Conservation (phyloP, 2,888 invertebrate species). For the Clostera curtula region DNA sequence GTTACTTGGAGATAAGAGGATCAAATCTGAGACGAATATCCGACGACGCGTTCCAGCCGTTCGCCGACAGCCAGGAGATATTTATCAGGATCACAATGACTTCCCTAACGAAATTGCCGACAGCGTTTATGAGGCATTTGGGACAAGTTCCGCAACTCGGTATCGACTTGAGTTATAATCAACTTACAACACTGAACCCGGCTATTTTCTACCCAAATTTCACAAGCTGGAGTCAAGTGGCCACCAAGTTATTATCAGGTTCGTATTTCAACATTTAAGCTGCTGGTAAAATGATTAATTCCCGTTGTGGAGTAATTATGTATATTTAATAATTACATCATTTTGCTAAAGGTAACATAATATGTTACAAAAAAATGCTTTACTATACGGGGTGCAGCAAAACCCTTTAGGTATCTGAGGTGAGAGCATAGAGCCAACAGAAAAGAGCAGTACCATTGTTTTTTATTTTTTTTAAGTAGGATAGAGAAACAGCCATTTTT, state of each 20-base stretch:
- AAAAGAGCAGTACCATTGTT: no score
- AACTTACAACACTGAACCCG: conserved; percentile 84
- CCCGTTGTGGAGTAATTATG: no score
- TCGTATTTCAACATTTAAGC: no score
- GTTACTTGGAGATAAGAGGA: conserved; percentile 88
- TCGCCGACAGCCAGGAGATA: conserved; percentile 84
- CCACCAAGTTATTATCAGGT: conserved; percentile 90
- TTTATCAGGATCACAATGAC: conserved; percentile 85
- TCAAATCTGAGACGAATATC: conserved; percentile 81
- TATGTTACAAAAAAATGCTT: no score
- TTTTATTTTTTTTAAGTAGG: no score
- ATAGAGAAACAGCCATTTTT: no score
- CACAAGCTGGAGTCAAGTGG: conserved; percentile 90
- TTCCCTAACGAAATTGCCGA: conserved; percentile 84
- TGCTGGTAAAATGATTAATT: no score
- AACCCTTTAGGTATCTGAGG: no score
- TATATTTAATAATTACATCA: no score
- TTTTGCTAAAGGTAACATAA: no score
- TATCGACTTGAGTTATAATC: conserved; percentile 88
- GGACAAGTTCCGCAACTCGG: conserved; percentile 86
- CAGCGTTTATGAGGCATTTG: conserved; percentile 85
- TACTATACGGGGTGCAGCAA: no score
- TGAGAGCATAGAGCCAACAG: no score
- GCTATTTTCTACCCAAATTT: conserved; percentile 91
- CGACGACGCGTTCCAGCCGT: conserved; percentile 84